Evolutionary conservation across 2,888 invertebrate genomes (phyloP), one percentile per base, ranked within the genome.

Genomic region (Celastrina argiolus): DNA sequence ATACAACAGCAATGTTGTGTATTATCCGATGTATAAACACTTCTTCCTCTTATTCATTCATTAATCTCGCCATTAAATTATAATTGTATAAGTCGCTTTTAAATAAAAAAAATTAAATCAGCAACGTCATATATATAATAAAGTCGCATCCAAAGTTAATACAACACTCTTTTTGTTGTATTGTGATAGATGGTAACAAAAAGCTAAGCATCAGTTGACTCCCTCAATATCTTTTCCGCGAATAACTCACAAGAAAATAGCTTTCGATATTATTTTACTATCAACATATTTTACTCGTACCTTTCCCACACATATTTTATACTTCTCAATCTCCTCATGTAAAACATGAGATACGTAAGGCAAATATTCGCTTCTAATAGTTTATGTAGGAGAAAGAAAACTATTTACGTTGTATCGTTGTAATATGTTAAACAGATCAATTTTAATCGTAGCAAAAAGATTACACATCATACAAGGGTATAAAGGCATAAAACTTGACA

Each of bases 291-390:
- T 61, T 59, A 59, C 18, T 16, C 34, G 10, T 10, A 12, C 31
- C 59, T 51, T 51, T 22, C 51, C 14, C 51, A 51, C 51, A 51
- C 51, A 51, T 51, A 51, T 26, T 51, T 51, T 51, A 51, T 51
- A 51, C 22, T 22, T 51, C 51, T 51, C 51, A 51, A 51, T 51
- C 12, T 51, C 14, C 22, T 51, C 51, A 51, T 26, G 51, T 51
- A 26, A 51, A 22, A 51, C 22, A 51, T 5, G 26, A 18, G 12
- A 51, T 22, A 22, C 16, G 22, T 51, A 51, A 14, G 51, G 26
- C 12, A 51, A 51, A 51, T 51, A 51, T 22, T 22, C 18, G 4
- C 12, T 26, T 22, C 51, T 51, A 5, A 51, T 51, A 51, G 22
- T 51, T 51, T 22, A 12, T 22, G 51, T 26, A 10, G 7, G 3